Conservation (phyloP, 2,888 invertebrate species). For the Xestia xanthographa region DNA sequence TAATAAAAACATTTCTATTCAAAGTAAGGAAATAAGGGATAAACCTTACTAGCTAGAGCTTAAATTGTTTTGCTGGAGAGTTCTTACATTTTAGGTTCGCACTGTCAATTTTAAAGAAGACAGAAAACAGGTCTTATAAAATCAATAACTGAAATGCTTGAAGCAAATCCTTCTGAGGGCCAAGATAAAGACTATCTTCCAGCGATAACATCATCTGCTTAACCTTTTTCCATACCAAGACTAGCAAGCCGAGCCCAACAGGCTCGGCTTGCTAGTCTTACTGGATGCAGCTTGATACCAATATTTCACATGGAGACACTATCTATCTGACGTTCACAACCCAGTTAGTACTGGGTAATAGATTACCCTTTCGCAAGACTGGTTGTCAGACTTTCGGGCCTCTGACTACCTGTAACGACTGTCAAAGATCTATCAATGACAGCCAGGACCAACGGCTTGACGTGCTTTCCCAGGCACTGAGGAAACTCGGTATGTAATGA, state of each 20-base stretch:
- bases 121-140: not conserved
- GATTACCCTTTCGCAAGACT: too few relatives aligned
- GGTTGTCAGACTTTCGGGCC: not conserved
- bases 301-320: not conserved
- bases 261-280: not conserved
- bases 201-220: not conserved
- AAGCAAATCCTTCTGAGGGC: fast-evolving
- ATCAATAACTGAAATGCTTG: not conserved
- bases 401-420: not conserved
- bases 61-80: not conserved
- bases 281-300: not conserved
- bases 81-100: not conserved
- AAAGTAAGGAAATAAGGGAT: not conserved
- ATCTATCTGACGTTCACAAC: not conserved
- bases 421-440: not conserved
- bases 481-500: too few relatives aligned
- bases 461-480: too few relatives aligned
- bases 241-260: too few relatives aligned
- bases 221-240: not conserved
- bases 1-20: slow-evolving; percentile 27
- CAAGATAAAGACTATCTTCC: not conserved
- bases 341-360: not conserved
- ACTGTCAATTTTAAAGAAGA: not conserved
- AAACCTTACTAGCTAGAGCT: not conserved
- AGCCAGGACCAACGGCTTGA: too few relatives aligned